A percentile compares a stretch with the other conserved stretches of the same genome.
Evolutionary conservation across 2,113 vertebrate genomes (phyloP).

Genomic region (Hydrochoerus hydrochaeris): DNA sequence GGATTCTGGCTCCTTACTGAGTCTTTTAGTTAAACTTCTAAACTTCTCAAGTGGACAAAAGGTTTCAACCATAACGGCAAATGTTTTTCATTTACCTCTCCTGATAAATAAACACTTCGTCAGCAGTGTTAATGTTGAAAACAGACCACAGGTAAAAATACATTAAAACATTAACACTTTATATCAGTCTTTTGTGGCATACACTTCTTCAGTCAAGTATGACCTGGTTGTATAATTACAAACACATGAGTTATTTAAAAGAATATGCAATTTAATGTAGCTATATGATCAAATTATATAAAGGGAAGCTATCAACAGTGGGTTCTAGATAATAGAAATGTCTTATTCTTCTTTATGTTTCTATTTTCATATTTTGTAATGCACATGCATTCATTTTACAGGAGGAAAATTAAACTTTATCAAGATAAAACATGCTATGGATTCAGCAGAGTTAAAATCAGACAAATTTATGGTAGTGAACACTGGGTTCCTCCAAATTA

Average conservation of each 20-base stretch:
- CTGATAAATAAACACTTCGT: constrained; percentile 44
- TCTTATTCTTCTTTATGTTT: not conserved
- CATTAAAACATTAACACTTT: not conserved
- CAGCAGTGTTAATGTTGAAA: too few relatives aligned
- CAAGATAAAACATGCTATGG: constrained; percentile 6
- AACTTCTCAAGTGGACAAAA: too few relatives aligned
- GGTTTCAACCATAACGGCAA: not conserved
- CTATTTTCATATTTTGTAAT: constrained; percentile 25
- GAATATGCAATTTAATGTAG: not conserved
- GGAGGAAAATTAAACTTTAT: constrained; percentile 10
- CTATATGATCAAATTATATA: not conserved
- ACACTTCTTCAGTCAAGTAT: constrained; percentile 22
- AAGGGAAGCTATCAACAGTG: constrained; percentile 7
- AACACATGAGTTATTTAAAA: not conserved
- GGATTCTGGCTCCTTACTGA: too few relatives aligned
- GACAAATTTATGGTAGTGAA: constrained; percentile 14
- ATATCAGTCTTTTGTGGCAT: not conserved
- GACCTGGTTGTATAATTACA: not conserved
- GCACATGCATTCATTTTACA: constrained; percentile 1
- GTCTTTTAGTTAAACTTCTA: too few relatives aligned
- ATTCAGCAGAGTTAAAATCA: constrained; percentile 43
- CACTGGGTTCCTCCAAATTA: not conserved
- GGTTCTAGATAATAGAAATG: not conserved
- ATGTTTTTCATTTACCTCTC: constrained; percentile 47
- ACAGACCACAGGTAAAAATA: not conserved